Conservation (phyloP, 2,113 vertebrate species). For the Daboia siamensis region DNA sequence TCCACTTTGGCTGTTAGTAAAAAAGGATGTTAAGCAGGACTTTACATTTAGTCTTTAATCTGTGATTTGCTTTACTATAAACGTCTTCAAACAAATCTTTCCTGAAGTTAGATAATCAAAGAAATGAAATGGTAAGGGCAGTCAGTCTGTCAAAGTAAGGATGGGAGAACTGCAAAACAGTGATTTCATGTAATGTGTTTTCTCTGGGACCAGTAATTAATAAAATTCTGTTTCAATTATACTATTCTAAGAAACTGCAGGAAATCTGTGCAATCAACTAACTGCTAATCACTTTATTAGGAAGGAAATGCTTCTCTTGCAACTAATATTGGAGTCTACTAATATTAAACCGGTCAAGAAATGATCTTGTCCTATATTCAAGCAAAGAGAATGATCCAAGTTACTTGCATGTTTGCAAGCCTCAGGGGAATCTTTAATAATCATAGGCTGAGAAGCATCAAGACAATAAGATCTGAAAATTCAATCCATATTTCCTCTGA, state of each 20-base stretch:
- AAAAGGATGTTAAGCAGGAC: background rate
- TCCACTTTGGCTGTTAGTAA: background rate
- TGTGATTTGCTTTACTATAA: background rate
- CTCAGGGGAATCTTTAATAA: background rate
- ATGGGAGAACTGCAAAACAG: background rate
- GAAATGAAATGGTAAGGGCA: background rate
- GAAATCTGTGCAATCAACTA: background rate
- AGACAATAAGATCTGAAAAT: background rate
- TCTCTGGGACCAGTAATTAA: background rate
- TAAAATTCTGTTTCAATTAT: background rate
- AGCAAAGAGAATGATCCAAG: background rate
- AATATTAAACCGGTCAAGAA: background rate
- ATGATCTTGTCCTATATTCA: background rate
- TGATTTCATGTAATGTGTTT: background rate
- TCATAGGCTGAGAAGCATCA: background rate
- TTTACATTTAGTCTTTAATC: background rate
- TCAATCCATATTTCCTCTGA: background rate
- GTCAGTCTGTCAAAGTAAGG: background rate
- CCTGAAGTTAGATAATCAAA: background rate
- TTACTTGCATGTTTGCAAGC: background rate
- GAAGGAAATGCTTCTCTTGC: background rate
- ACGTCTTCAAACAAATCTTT: conserved; percentile 1
- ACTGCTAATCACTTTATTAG: background rate
- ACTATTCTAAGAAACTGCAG: background rate
- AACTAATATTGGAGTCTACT: background rate